Evolutionary conservation across 1,140 invertebrate genomes (phyloP), one percentile per base, ranked within the genome.

Genomic region (Brachionus calyciflorus): DNA sequence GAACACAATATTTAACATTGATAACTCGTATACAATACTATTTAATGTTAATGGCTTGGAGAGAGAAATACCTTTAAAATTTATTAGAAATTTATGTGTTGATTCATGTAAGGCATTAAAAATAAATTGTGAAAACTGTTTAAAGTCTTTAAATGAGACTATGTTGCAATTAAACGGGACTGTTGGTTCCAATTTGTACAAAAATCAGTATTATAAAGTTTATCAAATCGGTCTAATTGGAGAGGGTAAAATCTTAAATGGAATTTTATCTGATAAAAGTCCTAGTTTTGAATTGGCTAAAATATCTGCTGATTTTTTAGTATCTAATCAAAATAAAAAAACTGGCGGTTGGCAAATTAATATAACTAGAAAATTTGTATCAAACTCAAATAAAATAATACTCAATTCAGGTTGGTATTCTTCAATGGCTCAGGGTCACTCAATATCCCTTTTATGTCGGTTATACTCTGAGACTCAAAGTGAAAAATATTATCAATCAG

Each of bases 351-450:
- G 93, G 93, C 86, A 91, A 41, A 94, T 94, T 84, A 90, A 91
- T 41, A 93, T 95, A 2, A 88, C 89, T 60, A 86, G 93, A 57
- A 79, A 90, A 89, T 81, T 87, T 93, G 77, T 88, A 89, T 48
- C 68, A 79, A 14, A 87, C 88, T 69, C 78, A 63, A 89, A 90
- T n/a, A 90, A 92, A 83, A 87, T 89, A 51, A 90, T 91, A 78
- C 87, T 96, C 40, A 86, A 89, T 78, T 90, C 92, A 14, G 93
- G 93, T 73, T 96, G 93, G 93, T 92, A 95, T 83, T 98, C 94
- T 2, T 93, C 93, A 6, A 99, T 99, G 96, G 93, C 92, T 4
- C 94, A 98, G 83, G 96, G 96, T 0, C 96, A 99, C 83, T 94
- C 91, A 0, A 92, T 98, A 77, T 97, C 94, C 0, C 88, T 98